Evolutionary conservation across 1,140 invertebrate species (phyloP), one percentile per base, ranked within the genome.

Genomic region (Chrysomallon squamiferum): DNA sequence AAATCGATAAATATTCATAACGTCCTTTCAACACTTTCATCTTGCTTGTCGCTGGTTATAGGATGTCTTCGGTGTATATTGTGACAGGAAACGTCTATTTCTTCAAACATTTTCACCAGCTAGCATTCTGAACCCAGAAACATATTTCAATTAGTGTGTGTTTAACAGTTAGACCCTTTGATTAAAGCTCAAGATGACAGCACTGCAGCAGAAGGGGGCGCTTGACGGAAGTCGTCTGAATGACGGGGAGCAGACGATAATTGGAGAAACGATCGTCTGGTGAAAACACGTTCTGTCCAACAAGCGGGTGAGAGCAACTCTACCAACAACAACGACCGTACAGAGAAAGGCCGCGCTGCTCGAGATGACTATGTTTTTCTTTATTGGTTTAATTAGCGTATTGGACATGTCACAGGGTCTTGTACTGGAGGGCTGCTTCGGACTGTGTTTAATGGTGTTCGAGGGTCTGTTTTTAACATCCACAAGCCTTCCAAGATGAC

Each of bases 341-440:
- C 29, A 27, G n/a, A 54, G 29, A 54, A 54, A 27, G 50, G 50
- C 25, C 45, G 25, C n/a, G 25, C n/a, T n/a, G 25, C n/a, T 22
- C n/a, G 45, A 54, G 50, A 54, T 54, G 50, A 20, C 29, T 15
- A 27, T 54, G 22, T 54, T 54, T 27, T 54, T 54, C 50, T 54
- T 54, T 54, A 54, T 54, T 54, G 50, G 50, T 54, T 54, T 59
- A 59, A 59, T 59, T 59, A 59, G 58, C 58, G 58, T 59, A 59
- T 59, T 38, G 58, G 38, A 54, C 50, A 54, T 54, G 58, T 33
- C 58, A 59, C 33, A 43, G 20, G 18, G 58, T 29, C 58, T 59
- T 59, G 33, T 59, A 43, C 41, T 59, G 32, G 41, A 30, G 50
- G 38, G 13, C 7, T 22, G 22, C 32, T 59, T 59, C 41, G 38